Base-by-base conservation (phyloP, 2,888 invertebrate species). In the Lathronympha strigana region DNA sequence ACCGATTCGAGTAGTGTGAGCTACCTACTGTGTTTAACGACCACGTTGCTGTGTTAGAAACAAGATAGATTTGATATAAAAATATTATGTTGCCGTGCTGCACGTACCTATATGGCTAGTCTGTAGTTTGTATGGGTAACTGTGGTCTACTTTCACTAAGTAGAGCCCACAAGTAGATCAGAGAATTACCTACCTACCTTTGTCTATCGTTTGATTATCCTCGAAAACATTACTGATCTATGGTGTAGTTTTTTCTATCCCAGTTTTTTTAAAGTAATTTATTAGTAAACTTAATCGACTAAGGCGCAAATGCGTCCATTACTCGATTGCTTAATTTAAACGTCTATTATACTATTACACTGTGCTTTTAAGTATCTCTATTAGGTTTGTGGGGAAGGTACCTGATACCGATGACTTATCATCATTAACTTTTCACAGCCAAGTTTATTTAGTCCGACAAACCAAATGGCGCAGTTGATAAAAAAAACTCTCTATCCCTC, bases 91-190 rank as follows among this genome's bases (percentile, higher is more conserved):
- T 25, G 25, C 1, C 13, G 13, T 1, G 3, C 9, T 23, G n/a
- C n/a, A 23, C 5, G 13, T 53, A 23, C 5, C 5, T 53, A 43
- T n/a, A 17, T 45, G 43, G 19, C n/a, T 31, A 21, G 28, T n/a
- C 9, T 31, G 13, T 53, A 49, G 36, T n/a, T 50, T 53, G 19
- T 15, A 38, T 54, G 54, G 21, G 15, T 38, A 23, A 15, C 43
- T 40, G 25, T 43, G 57, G 31, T 57, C n/a, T 28, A 57, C 57
- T 57, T 55, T 55, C 40, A 55, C 55, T 55, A 15, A 49, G 21
- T 17, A 55, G 23, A 54, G 17, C 8, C 40, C 40, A 43, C 31
- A 45, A 17, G 28, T 19, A 47, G 43, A 43, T 43, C 19, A 31
- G 19, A 17, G 19, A 31, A 11, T 17, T 19, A 51, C 28, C 28